Evolutionary conservation across 2,113 vertebrate species (phyloP).

Genomic region (Tachuris rubrigastra): DNA sequence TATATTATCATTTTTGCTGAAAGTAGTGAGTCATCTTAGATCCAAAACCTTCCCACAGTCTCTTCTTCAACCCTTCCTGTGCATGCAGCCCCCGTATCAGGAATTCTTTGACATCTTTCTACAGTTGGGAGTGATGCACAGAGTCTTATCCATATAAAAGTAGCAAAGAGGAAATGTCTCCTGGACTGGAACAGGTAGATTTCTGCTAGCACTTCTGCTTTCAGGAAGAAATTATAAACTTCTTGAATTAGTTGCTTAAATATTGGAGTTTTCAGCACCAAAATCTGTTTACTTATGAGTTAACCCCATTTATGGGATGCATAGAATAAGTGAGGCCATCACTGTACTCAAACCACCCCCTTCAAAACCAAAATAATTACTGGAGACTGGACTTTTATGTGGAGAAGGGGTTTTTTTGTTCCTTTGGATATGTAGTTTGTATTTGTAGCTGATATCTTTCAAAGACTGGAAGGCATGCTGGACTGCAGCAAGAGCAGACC

Average conservation of each 20-base stretch:
- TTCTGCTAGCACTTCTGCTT: not conserved
- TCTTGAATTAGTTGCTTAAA: not conserved
- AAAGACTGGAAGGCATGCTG: not conserved
- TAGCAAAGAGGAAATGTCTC: not conserved
- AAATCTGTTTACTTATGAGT: not conserved
- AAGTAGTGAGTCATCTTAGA: not conserved
- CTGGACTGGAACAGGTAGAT: not conserved
- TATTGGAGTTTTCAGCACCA: not conserved
- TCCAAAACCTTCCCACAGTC: not conserved
- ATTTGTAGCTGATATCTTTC: not conserved
- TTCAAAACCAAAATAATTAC: not conserved
- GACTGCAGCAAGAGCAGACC: not conserved
- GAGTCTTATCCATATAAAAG: not conserved
- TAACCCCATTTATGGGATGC: not conserved
- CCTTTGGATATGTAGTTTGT: not conserved
- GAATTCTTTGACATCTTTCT: not conserved
- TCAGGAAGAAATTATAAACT: not conserved
- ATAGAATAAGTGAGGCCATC: rapidly evolving
- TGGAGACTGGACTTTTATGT: not conserved
- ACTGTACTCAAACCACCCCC: not conserved
- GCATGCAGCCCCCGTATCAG: not conserved
- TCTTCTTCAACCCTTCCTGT: not conserved
- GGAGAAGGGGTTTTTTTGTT: not conserved
- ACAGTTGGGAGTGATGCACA: not conserved
- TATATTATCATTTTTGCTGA: not conserved